Conservation (phyloP, 2,113 vertebrate genomes). For the Saguinus midas region DNA sequence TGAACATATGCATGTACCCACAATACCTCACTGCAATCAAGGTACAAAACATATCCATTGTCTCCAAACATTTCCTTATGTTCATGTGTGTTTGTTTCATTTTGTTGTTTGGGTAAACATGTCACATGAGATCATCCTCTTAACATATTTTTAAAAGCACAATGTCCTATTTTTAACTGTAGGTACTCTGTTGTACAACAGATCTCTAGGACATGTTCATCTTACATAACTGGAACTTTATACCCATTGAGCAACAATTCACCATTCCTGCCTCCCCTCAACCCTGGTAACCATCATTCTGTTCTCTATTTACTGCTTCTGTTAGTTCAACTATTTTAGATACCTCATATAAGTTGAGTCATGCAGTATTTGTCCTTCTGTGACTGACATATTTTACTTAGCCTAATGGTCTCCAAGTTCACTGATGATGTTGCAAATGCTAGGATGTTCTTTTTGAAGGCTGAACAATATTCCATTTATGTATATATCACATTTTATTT, state of each 20-base stretch:
- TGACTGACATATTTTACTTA: neutral
- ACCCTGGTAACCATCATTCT: neutral
- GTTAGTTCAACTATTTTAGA: neutral
- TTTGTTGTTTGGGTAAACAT: neutral
- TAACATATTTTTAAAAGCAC: neutral
- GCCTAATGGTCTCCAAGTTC: neutral
- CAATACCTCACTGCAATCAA: neutral
- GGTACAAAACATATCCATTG: neutral
- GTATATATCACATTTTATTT: neutral
- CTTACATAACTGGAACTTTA: neutral
- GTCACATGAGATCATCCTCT: no score
- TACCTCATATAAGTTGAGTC: no score
- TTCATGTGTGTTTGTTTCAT: neutral
- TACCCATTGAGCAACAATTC: neutral
- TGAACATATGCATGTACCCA: neutral
- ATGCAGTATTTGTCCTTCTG: neutral
- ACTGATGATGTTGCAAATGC: neutral
- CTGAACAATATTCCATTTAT: neutral
- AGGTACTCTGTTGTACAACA: neutral
- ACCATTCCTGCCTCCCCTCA: neutral
- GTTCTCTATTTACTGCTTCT: neutral
- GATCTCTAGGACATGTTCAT: neutral
- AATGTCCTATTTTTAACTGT: neutral
- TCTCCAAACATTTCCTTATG: neutral
- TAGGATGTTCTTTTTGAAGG: neutral